Conservation (phyloP, 1,140 invertebrate species). For the Notospermus geniculatus region DNA sequence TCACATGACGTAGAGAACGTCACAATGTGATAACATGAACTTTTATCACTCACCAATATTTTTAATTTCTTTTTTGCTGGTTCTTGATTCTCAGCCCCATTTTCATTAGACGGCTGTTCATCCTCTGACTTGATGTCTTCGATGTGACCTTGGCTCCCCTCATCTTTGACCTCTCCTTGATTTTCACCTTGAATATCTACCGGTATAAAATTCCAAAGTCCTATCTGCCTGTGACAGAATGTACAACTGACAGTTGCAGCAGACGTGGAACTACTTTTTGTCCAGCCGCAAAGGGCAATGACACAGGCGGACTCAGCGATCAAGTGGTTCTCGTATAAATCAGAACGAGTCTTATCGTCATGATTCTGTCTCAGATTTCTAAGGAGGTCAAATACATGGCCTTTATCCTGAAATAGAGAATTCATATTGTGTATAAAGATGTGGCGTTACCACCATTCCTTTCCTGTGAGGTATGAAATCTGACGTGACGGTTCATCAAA, state of each 20-base stretch:
- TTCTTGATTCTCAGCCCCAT: neutral
- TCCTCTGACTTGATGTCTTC: too few relatives aligned
- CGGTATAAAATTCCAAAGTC: neutral
- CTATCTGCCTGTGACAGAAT: conserved; percentile 3
- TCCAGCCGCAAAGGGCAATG: neutral
- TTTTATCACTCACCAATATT: conserved; percentile 1
- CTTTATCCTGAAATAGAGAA: neutral
- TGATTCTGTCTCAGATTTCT: neutral
- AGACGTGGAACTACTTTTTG: neutral
- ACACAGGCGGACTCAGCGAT: neutral
- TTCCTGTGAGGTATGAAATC: too few relatives aligned
- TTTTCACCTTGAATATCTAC: neutral
- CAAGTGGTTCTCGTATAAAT: neutral
- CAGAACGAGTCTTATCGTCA: neutral
- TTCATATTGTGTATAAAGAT: neutral
- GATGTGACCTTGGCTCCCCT: neutral
- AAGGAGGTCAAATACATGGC: neutral
- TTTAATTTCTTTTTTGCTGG: neutral
- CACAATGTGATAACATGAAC: neutral
- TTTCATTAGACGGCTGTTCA: neutral
- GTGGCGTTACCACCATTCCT: too few relatives aligned
- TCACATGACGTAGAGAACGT: too few relatives aligned
- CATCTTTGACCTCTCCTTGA: neutral
- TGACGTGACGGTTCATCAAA: too few relatives aligned
- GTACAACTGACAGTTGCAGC: neutral